Evolutionary conservation across 2,888 invertebrate species (phyloP).

Genomic region (Tupiocoris notatus): DNA sequence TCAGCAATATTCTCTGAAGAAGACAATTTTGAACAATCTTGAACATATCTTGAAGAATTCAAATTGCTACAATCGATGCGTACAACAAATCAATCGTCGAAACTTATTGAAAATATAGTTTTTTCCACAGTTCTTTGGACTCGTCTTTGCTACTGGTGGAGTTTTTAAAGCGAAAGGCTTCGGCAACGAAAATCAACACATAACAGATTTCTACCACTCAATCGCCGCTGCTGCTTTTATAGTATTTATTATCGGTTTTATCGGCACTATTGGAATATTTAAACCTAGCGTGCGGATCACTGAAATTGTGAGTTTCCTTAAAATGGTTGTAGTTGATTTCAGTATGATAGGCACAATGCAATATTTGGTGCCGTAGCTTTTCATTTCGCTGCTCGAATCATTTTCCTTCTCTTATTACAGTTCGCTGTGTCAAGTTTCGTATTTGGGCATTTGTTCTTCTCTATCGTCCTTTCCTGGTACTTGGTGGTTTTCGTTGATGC

Average conservation of each 20-base stretch:
- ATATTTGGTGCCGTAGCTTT: neutral
- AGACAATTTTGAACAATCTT: too few species aligned
- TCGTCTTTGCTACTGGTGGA: neutral
- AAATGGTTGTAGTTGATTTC: neutral
- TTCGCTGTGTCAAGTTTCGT: constrained; percentile 18
- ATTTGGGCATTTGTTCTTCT: constrained; percentile 16
- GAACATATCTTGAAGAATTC: too few species aligned
- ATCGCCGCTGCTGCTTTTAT: neutral
- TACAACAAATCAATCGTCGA: too few species aligned
- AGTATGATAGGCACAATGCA: neutral
- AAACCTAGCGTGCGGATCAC: constrained; percentile 1
- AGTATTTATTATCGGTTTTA: neutral
- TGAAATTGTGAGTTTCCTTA: constrained; percentile 7
- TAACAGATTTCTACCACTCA: constrained; percentile 3
- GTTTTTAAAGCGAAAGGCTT: neutral
- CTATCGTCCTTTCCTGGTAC: constrained; percentile 22
- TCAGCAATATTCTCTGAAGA: too few species aligned
- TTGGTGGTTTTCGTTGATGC: constrained; percentile 5
- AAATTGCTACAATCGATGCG: too few species aligned
- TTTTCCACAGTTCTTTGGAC: constrained; percentile 17
- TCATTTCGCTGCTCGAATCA: too few species aligned
- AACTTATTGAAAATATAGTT: too few species aligned
- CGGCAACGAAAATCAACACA: neutral
- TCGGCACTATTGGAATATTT: constrained; percentile 16
- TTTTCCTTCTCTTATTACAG: constrained; percentile 9